Percentiles rank a stretch among this genome's conserved stretches.
phyloP scores from a whole-genome alignment of 2,113 vertebrate species.

The Proteles cristata region DNA sequence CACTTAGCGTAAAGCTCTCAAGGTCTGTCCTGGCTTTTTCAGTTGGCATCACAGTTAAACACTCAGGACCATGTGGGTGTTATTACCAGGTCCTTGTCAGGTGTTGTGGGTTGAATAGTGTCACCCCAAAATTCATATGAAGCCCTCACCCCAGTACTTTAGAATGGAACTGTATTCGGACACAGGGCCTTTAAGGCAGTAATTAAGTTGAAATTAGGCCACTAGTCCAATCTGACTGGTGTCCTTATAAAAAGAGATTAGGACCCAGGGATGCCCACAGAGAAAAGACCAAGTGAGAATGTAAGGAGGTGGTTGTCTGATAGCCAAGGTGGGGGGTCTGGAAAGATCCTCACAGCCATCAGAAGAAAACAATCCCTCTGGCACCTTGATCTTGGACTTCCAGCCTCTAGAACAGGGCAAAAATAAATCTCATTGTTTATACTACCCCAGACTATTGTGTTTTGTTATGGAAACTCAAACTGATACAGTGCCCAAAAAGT shows the following conservation, averaged over 20 bases:
- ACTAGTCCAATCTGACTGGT: neutral
- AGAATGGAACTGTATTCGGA: neutral
- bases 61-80: too few species aligned
- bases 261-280: neutral
- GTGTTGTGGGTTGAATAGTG: neutral
- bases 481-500: neutral
- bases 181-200: neutral
- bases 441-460: neutral
- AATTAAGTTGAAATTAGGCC: neutral
- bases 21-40: neutral
- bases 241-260: neutral
- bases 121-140: neutral
- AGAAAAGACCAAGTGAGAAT: neutral
- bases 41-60: neutral
- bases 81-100: neutral
- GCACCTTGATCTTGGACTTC: neutral
- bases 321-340: neutral
- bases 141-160: neutral
- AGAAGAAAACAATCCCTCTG: neutral
- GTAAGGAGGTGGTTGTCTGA: neutral
- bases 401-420: neutral
- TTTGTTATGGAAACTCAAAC: neutral
- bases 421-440: neutral
- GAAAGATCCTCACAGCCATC: neutral
- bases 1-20: neutral